Base-by-base conservation (phyloP, 2,888 invertebrate species). In the Campoplex capitator region DNA sequence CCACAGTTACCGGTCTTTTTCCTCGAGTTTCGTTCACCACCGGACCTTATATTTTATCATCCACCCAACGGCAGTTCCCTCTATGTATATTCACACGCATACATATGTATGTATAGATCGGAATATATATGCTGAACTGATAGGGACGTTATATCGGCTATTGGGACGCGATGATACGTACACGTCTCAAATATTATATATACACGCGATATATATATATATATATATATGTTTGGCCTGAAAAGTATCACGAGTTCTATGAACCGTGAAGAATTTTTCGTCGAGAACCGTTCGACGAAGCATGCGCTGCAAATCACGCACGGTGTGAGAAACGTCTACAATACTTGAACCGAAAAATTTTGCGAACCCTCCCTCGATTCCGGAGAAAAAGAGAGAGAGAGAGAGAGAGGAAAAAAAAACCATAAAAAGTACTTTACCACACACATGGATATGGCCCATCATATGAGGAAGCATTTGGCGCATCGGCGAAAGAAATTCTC, bases 31-130 rank as follows among this genome's bases (percentile, higher is more conserved):
- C 65, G 65, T 74, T 74, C 67, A 81, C 74, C 81, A 73, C 65
- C 74, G 74, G 81, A 81, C 67, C 81, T 81, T 74, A 81, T 81
- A 81, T 81, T 81, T 81, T 73, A 81, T 81, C 74, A 67, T 81
- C 81, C 74, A 81, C 32, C 67, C 58, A 32, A 35, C 51, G 51
- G 38, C 56, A 58, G 42, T 75, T 75, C 1, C 28, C 42, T 48
- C 45, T 8, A 75, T 58, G 74, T 56, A 75, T 75, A 48, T 71
- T 58, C n/a, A 45, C 35, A 35, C 45, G 35, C 23, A 77, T 77
- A 77, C n/a, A 35, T 77, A 65, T 65, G 48, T 76, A 65, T 48
- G 45, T 48, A 48, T 35, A 51, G 35, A 13, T 75, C 3, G 23
- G n/a, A 18, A 74, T 23, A 42, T 73, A 65, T 68, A 67, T 79